A percentile compares a stretch with the other conserved stretches of the same genome.
phyloP scores from a whole-genome alignment of 2,113 vertebrate genomes.

The Leptobrachium leishanense region DNA sequence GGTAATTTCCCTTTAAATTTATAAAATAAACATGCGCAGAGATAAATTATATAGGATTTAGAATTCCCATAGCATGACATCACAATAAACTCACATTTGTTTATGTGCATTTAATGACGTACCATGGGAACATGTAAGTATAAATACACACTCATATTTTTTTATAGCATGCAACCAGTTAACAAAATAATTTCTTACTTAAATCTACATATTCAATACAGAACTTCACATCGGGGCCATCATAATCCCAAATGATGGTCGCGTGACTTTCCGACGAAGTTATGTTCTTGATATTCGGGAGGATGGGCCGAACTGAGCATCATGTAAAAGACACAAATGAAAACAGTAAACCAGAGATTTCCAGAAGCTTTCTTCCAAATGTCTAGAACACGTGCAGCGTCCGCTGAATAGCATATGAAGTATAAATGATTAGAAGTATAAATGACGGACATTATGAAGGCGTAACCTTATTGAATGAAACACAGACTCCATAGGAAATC shows the following conservation, averaged over 20 bases:
- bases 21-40: too few species aligned
- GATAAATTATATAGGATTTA: too few species aligned
- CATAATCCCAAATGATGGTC: slow-evolving; percentile 93
- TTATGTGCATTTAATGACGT: too few species aligned
- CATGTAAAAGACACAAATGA: slow-evolving; percentile 73
- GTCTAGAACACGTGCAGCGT: too few species aligned
- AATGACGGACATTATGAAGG: too few species aligned
- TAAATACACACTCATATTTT: not conserved
- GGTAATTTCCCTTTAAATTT: too few species aligned
- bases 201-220: slow-evolving; percentile 91
- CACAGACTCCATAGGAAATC: too few species aligned
- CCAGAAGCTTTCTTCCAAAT: not conserved
- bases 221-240: slow-evolving; percentile 84
- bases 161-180: not conserved
- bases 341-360: slow-evolving; percentile 57
- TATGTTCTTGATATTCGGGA: slow-evolving; percentile 83
- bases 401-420: too few species aligned
- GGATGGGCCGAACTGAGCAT: slow-evolving; percentile 75
- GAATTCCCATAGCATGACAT: too few species aligned
- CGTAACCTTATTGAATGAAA: too few species aligned
- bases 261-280: slow-evolving; percentile 80
- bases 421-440: too few species aligned
- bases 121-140: not conserved
- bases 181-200: slow-evolving; percentile 79
- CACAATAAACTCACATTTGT: too few species aligned